Evolutionary conservation across 2,888 invertebrate species (phyloP).

Genomic region (Molorchus minor): DNA sequence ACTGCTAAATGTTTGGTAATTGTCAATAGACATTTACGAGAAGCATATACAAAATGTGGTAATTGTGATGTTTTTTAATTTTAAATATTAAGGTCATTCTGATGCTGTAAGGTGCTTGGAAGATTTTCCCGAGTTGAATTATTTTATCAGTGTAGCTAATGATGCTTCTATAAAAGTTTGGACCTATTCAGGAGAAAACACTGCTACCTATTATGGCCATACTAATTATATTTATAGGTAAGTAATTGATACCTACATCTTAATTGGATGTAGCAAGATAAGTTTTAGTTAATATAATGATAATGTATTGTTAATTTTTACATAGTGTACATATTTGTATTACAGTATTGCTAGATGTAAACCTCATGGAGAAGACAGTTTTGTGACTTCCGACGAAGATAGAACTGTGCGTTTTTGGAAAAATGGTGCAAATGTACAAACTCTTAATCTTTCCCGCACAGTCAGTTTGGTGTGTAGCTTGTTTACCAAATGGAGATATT

Average conservation of each 20-base stretch:
- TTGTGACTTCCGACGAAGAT: constrained; percentile 91
- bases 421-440: constrained; percentile 70
- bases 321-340: constrained; percentile 15
- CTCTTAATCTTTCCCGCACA: constrained; percentile 82
- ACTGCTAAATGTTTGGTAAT: no score
- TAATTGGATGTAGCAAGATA: no score
- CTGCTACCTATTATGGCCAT: constrained; percentile 82
- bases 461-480: constrained; percentile 88
- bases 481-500: constrained; percentile 87
- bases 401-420: constrained; percentile 85
- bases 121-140: constrained; percentile 71
- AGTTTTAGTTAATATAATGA: not conserved
- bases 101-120: constrained; percentile 90
- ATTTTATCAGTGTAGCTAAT: constrained; percentile 91
- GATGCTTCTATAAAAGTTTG: constrained; percentile 89
- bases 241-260: not conserved
- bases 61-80: constrained; percentile 1
- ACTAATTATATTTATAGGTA: constrained; percentile 88
- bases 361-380: constrained; percentile 67
- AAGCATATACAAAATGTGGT: no score
- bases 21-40: no score
- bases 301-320: not conserved
- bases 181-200: constrained; percentile 81
- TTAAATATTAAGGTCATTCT: constrained; percentile 73
- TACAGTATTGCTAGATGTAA: constrained; percentile 69